phyloP scores from a whole-genome alignment of 2,113 vertebrate genomes.

The Ailuropoda melanoleuca region DNA sequence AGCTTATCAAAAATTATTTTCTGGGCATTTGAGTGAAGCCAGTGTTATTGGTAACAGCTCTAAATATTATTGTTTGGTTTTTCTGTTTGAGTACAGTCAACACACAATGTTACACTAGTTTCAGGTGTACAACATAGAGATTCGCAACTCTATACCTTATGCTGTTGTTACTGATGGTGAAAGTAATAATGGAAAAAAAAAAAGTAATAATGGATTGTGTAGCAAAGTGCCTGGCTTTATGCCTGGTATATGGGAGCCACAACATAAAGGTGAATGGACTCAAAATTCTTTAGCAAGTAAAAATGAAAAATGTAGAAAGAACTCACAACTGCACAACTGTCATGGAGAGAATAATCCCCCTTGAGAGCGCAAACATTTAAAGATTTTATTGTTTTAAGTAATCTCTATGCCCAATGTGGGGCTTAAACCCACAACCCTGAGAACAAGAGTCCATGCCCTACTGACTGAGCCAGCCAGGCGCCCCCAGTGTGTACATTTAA shows the following conservation, averaged over 20 bases:
- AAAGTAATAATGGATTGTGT: not conserved
- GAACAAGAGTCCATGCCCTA: not conserved
- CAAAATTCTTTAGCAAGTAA: not conserved
- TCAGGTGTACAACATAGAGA: not conserved
- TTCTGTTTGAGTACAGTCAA: not conserved
- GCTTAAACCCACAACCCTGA: not conserved
- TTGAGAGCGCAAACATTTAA: not conserved
- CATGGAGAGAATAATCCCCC: not conserved
- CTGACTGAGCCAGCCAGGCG: not conserved
- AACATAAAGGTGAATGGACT: not conserved
- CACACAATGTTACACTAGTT: not conserved
- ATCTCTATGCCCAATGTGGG: not conserved
- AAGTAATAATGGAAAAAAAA: not conserved
- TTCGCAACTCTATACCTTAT: not conserved
- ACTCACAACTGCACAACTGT: not conserved
- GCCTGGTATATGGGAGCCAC: not conserved
- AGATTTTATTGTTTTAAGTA: not conserved
- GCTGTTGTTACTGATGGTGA: not conserved
- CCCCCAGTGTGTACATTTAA: not conserved
- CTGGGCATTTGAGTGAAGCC: not conserved
- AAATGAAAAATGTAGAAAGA: conserved; percentile 34
- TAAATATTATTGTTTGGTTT: not conserved
- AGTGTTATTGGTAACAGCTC: not conserved
- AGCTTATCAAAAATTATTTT: not conserved
- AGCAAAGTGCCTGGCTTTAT: not conserved